These are phyloP conservation scores for Eupithecia subfuscata DNA, from an alignment of 2,888 invertebrate species.

Conservation along the genomic window DNA sequence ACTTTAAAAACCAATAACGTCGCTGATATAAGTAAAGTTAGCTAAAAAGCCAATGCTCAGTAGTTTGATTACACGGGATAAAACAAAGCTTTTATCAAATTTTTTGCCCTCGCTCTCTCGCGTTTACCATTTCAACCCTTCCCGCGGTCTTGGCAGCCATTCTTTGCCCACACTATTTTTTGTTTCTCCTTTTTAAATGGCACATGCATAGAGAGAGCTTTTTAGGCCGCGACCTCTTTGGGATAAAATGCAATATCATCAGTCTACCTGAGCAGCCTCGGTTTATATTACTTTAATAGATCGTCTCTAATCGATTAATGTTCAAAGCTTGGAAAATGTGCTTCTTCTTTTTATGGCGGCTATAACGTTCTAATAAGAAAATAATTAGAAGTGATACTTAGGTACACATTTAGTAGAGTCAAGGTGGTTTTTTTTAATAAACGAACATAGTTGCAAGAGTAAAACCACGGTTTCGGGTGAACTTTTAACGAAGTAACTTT, in stretches of 20 bases:
- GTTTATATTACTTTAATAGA: conserved; percentile 73
- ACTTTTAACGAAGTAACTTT: conserved; percentile 40
- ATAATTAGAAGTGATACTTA: conserved; percentile 10
- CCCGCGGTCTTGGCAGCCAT: conserved; percentile 73
- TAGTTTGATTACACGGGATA: conserved; percentile 53
- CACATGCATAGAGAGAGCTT: conserved; percentile 80
- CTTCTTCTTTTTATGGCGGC: conserved; percentile 27
- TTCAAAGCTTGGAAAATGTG: conserved; percentile 52
- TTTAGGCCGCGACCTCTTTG: conserved; percentile 67
- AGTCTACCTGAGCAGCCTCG: conserved; percentile 74
- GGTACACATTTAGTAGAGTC: background rate
- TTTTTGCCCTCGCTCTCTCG: conserved; percentile 73
- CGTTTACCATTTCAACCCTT: conserved; percentile 72
- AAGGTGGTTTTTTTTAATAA: background rate
- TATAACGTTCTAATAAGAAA: conserved; percentile 40
- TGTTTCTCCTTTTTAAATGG: conserved; percentile 80
- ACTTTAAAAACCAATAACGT: background rate
- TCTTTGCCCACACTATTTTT: conserved; percentile 79
- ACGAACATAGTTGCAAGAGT: background rate
- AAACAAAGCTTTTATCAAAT: conserved; percentile 65
- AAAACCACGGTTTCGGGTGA: background rate
- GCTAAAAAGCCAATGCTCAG: conserved; percentile 49
- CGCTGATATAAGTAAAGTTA: background rate
- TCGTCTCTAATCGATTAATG: conserved; percentile 77
- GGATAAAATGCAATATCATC: conserved; percentile 81